phyloP scores from a whole-genome alignment of 2,797 vertebrate genomes.

The Oreortyx pictus region DNA sequence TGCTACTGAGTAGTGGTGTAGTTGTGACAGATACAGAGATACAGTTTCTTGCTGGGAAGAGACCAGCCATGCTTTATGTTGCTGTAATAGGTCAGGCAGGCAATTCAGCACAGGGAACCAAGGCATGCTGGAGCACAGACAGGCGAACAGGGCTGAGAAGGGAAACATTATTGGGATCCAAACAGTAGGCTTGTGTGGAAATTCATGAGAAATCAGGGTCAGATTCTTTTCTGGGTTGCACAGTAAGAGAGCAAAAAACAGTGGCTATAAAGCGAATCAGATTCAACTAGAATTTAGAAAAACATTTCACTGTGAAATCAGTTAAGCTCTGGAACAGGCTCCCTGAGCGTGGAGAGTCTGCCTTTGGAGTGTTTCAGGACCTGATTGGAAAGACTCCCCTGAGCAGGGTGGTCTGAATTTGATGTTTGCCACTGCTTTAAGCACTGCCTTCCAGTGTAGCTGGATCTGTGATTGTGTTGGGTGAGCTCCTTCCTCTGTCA shows the following conservation, averaged over 20 bases:
- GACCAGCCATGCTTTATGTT: rapidly evolving
- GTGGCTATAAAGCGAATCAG: background rate
- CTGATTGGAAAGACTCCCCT: background rate
- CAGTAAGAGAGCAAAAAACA: background rate
- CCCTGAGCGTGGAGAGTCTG: background rate
- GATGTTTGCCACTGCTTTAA: background rate
- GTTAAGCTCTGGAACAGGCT: background rate
- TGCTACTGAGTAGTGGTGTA: background rate
- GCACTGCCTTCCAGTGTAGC: background rate
- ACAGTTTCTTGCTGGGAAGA: background rate
- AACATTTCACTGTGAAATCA: background rate
- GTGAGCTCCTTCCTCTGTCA: background rate
- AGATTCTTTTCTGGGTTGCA: background rate
- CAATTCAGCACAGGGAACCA: background rate
- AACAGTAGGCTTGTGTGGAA: background rate
- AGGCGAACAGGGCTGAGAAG: background rate
- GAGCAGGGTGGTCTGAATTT: background rate
- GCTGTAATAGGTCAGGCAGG: background rate
- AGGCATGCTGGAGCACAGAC: rapidly evolving
- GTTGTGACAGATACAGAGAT: background rate
- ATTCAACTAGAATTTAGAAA: background rate
- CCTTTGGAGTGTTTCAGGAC: background rate
- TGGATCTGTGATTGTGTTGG: background rate
- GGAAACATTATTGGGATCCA: background rate
- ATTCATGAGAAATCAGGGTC: background rate